Percentiles rank a stretch among this genome's conserved stretches.
Evolutionary conservation across 2,797 vertebrate species (phyloP).

Genomic region (Caiman crocodilus): DNA sequence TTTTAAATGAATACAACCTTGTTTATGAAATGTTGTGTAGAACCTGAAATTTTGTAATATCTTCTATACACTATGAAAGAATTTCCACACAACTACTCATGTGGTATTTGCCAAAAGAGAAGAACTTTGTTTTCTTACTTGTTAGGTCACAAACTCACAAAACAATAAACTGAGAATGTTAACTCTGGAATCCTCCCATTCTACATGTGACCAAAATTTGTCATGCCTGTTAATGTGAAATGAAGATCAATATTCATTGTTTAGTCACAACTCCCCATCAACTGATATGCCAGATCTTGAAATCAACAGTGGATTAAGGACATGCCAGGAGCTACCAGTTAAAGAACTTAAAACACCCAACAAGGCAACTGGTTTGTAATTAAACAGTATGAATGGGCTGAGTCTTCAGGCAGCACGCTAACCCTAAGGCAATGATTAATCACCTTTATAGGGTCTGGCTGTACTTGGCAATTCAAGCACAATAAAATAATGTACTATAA

Average conservation of each 20-base stretch:
- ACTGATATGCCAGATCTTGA: not conserved
- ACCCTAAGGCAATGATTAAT: not conserved
- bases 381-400: not conserved
- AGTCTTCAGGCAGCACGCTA: not conserved
- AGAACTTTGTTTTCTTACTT: not conserved
- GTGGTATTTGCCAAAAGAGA: not conserved
- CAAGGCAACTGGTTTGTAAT: not conserved
- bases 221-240: slow-evolving; percentile 19
- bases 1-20: not conserved
- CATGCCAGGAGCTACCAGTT: not conserved
- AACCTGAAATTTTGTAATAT: not conserved
- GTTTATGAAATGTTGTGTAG: not conserved
- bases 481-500: not conserved
- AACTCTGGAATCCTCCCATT: not conserved
- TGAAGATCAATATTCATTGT: slow-evolving; percentile 64
- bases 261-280: slow-evolving; percentile 19
- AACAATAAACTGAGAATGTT: not conserved
- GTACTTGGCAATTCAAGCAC: not conserved
- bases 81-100: not conserved
- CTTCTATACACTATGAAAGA: not conserved
- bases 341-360: not conserved
- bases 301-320: not conserved
- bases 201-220: not conserved
- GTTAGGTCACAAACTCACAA: not conserved
- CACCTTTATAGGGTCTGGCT: not conserved